Evolutionary conservation across 2,888 invertebrate species (phyloP), one percentile per base, ranked within the genome.

Genomic region (Melanophora roralis): DNA sequence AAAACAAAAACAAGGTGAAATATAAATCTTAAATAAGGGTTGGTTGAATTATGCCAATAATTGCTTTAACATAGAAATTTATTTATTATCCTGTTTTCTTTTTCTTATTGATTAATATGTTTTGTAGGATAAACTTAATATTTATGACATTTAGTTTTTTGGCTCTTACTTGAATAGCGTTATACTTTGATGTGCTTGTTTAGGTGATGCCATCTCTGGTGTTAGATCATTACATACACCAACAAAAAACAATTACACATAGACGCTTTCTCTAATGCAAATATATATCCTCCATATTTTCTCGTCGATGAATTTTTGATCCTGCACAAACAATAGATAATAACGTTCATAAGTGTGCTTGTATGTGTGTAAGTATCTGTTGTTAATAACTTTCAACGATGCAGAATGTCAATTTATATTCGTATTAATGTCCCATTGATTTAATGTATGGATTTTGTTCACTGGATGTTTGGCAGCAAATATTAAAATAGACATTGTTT

Each of bases 161-260:
- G 57, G 36, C 45, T 55, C n/a, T 9, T 34, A 19, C n/a, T 59
- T n/a, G n/a, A n/a, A n/a, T n/a, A n/a, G n/a, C n/a, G n/a, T n/a
- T 49, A 77, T 59, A 71, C 49, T 64, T 77, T 64, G 76, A 71
- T 40, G 71, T 77, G 65, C 64, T 19, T 45, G 64, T 71, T 71
- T 67, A 67, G 67, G 16, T 62, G 67, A 72, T 78, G 67, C 60
- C 78, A 60, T 67, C 53, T 60, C 32, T 60, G 47, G 55, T 23
- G 67, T 51, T 67, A 51, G 47, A 49, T 51, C 12, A n/a, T 55
- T 8, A 57, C 12, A 53, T 14, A 57, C 32, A 40, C 11, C 36
- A n/a, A 49, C 59, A 69, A 0, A 11, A 11, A 3, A 45, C 3
- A 9, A 7, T 47, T 16, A 62, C 8, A 57, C 12, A 53, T 16